Evolutionary conservation across 2,113 vertebrate species (phyloP).

Genomic region (Mola mola): DNA sequence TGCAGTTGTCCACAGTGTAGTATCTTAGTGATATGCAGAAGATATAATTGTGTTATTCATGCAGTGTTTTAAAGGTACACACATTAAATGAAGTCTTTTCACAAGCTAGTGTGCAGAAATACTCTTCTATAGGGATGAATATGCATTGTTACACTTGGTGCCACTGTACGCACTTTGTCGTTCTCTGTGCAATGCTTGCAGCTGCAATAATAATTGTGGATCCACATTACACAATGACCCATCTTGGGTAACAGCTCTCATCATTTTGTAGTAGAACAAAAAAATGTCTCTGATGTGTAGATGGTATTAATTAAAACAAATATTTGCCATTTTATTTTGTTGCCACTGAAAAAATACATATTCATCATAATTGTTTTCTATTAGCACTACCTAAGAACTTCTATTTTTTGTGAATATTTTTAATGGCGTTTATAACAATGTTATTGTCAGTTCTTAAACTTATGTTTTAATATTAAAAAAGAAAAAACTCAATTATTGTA

Average conservation of each 20-base stretch:
- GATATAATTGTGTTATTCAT: too few relatives aligned
- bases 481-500: constrained; percentile 23
- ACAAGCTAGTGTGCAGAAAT: too few relatives aligned
- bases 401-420: constrained; percentile 1
- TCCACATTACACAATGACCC: background rate
- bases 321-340: background rate
- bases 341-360: background rate
- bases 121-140: too few relatives aligned
- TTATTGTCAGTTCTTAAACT: constrained; percentile 3
- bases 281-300: background rate
- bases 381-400: background rate
- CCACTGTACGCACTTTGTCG: background rate
- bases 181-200: constrained; percentile 1
- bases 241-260: constrained; percentile 2
- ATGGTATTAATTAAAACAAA: constrained; percentile 4
- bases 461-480: constrained; percentile 14
- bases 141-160: too few relatives aligned
- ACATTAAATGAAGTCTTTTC: too few relatives aligned
- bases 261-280: constrained; percentile 1
- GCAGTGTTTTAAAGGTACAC: too few relatives aligned
- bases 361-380: constrained; percentile 15
- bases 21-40: too few relatives aligned
- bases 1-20: too few relatives aligned
- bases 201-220: constrained; percentile 12
- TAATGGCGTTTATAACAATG: background rate